A percentile compares a stretch with the other conserved stretches of the same genome.
These are phyloP conservation scores for Orchesella cincta DNA, from an alignment of 1,140 invertebrate species.

Conservation along the genomic window DNA sequence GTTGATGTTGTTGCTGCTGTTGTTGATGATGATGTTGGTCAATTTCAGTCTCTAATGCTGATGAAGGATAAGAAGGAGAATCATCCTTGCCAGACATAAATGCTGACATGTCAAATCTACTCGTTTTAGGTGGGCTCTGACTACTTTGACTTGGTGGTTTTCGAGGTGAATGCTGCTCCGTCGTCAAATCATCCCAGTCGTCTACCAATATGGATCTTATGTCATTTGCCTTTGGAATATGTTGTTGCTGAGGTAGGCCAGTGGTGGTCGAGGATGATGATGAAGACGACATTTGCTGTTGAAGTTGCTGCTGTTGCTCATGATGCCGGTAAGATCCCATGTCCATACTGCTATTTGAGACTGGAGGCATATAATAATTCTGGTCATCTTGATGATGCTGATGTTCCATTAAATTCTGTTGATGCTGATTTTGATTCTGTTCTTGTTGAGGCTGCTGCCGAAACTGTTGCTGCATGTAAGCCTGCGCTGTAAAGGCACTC, in stretches of 20 bases:
- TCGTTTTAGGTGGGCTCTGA: slow-evolving; percentile 42
- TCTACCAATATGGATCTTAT: slow-evolving; percentile 51
- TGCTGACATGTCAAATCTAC: slow-evolving; percentile 47
- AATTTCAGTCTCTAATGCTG: no score
- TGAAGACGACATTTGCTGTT: no score
- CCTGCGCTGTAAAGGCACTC: background rate
- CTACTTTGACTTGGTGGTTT: background rate
- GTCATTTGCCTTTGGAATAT: slow-evolving; percentile 45
- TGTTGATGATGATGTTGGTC: no score
- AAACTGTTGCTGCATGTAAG: background rate
- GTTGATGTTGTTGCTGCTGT: slow-evolving; percentile 27
- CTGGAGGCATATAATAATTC: background rate
- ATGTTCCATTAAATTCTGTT: background rate
- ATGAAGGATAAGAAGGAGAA: no score
- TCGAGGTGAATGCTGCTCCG: slow-evolving; percentile 34
- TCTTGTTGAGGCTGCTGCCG: slow-evolving; percentile 2
- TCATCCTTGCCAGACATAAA: slow-evolving; percentile 33
- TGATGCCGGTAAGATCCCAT: slow-evolving; percentile 10
- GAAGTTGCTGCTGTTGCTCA: background rate
- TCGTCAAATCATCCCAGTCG: slow-evolving; percentile 49
- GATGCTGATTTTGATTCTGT: background rate
- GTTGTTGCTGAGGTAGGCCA: background rate
- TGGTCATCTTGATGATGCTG: slow-evolving; percentile 11
- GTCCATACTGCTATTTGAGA: slow-evolving; percentile 20
- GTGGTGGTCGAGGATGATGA: no score